These are phyloP conservation scores for Brachypodius melanocephalos DNA, from an alignment of 2,113 vertebrate species.

Conservation along the genomic window DNA sequence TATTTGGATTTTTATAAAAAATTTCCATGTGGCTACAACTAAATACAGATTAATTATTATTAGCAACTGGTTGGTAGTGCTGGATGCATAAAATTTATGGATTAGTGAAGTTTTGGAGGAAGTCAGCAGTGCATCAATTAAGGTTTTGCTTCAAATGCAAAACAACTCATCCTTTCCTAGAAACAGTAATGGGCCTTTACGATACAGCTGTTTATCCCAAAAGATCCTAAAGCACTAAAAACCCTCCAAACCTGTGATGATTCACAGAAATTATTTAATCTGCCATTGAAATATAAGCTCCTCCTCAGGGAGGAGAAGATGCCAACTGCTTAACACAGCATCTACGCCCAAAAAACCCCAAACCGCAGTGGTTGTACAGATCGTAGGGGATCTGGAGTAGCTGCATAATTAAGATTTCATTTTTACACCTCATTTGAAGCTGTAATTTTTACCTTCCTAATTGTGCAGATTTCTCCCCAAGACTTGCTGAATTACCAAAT, in stretches of 20 bases:
- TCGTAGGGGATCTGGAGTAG: not conserved
- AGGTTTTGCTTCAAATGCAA: constrained; percentile 25
- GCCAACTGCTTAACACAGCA: not conserved
- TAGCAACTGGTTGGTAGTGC: not conserved
- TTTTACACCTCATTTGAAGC: constrained; percentile 31
- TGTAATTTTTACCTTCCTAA: not conserved
- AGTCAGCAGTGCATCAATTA: constrained; percentile 4
- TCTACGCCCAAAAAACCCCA: not conserved
- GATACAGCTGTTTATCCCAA: not conserved
- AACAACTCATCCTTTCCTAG: not conserved
- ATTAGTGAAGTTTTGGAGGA: not conserved
- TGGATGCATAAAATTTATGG: not conserved
- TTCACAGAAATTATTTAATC: not conserved
- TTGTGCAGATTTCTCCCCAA: not conserved
- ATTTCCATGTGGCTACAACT: not conserved
- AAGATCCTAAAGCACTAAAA: not conserved
- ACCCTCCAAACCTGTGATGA: not conserved
- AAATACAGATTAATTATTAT: not conserved
- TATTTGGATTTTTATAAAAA: not conserved
- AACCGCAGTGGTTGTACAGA: not conserved
- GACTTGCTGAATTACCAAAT: not conserved
- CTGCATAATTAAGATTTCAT: not conserved
- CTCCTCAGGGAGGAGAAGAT: constrained; percentile 13
- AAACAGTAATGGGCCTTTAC: not conserved
- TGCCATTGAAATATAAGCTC: not conserved